Evolutionary conservation across 2,113 vertebrate species (phyloP).

Genomic region (Puffinus mauretanicus): DNA sequence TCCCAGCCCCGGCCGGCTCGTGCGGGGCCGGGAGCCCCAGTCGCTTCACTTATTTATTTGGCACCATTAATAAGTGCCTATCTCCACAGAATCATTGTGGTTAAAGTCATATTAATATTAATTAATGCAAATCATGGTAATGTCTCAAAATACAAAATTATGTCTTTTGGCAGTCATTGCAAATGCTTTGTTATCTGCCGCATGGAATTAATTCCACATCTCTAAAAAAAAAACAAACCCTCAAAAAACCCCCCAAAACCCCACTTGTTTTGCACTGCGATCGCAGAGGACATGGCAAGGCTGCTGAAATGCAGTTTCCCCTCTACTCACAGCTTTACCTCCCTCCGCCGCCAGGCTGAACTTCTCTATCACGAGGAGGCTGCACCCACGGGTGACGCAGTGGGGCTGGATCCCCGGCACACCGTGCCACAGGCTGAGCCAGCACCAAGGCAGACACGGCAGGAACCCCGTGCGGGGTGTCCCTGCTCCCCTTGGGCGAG

Average conservation of each 20-base stretch:
- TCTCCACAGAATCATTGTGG: background rate
- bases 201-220: background rate
- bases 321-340: background rate
- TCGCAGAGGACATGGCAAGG: fast-evolving
- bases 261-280: background rate
- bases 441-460: background rate
- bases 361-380: background rate
- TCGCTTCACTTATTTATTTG: background rate
- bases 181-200: background rate
- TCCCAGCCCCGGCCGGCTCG: fast-evolving
- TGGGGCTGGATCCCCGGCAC: fast-evolving
- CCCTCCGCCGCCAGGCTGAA: background rate
- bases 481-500: fast-evolving
- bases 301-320: background rate
- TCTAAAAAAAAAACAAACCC: background rate
- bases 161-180: slow-evolving; percentile 1
- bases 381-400: fast-evolving
- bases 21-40: fast-evolving
- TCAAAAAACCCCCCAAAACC: background rate
- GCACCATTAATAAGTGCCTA: background rate
- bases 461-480: fast-evolving
- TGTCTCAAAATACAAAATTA: background rate
- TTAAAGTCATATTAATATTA: background rate
- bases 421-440: background rate
- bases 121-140: slow-evolving; percentile 18